Conservation (phyloP, 2,888 invertebrate species). For the Diarsia mendica region DNA sequence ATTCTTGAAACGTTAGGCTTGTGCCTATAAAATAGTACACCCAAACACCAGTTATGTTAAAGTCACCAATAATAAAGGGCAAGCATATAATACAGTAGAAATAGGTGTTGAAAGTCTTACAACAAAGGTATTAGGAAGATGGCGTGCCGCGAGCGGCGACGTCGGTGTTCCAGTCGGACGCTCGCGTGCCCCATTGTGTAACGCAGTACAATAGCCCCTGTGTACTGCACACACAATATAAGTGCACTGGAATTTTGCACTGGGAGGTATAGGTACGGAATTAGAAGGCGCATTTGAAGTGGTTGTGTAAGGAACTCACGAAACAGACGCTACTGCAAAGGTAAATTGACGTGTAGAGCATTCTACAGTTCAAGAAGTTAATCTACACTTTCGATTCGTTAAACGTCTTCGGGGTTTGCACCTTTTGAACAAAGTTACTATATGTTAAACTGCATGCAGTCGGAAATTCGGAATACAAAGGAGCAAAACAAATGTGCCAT, state of each 20-base stretch:
- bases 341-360: neutral
- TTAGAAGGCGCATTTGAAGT: conserved; percentile 26
- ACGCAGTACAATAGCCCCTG: conserved; percentile 68
- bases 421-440: too few relatives aligned
- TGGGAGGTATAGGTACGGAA: conserved; percentile 26
- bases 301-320: neutral
- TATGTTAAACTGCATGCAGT: too few relatives aligned
- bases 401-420: neutral
- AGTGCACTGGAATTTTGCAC: conserved; percentile 57
- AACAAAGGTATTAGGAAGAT: conserved; percentile 49
- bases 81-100: conserved; percentile 10
- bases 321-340: neutral
- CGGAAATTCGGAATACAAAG: conserved; percentile 5
- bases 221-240: conserved; percentile 39
- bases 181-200: conserved; percentile 75
- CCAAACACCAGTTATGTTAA: neutral
- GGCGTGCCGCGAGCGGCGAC: conserved; percentile 53
- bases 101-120: conserved; percentile 59
- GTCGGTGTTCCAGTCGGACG: conserved; percentile 66
- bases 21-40: neutral
- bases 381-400: neutral
- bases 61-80: neutral
- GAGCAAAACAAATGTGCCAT: neutral
- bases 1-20: neutral
- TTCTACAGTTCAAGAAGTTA: neutral